These are phyloP conservation scores for Cyclargus thomasi DNA, from an alignment of 1,140 invertebrate genomes.

Conservation along the genomic window DNA sequence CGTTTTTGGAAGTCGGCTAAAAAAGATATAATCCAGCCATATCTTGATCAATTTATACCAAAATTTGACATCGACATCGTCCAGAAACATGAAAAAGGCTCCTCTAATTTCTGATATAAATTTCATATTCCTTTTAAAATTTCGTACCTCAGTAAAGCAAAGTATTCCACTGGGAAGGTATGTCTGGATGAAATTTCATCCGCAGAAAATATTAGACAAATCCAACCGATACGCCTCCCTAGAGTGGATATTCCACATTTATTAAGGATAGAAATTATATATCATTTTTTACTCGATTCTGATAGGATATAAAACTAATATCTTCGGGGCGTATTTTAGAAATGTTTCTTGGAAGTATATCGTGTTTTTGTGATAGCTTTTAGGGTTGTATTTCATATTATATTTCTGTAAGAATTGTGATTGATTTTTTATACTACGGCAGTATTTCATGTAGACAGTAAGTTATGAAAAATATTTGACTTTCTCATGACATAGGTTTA, in stretches of 20 bases:
- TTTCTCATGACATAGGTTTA: too few relatives aligned
- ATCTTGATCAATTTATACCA: too few relatives aligned
- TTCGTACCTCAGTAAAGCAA: neutral
- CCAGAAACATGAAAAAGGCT: too few relatives aligned
- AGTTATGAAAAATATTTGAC: too few relatives aligned
- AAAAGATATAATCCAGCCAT: too few relatives aligned
- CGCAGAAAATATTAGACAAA: constrained; percentile 15
- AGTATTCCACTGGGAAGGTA: neutral
- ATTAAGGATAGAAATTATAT: constrained; percentile 7
- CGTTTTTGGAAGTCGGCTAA: too few relatives aligned
- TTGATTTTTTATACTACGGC: too few relatives aligned
- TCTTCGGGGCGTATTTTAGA: neutral
- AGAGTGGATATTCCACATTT: neutral
- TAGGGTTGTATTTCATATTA: neutral
- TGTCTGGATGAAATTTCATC: constrained; percentile 19
- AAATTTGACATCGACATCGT: too few relatives aligned
- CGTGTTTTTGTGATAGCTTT: too few relatives aligned
- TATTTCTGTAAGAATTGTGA: neutral
- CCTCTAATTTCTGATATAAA: neutral
- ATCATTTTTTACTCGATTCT: neutral
- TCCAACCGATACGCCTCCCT: neutral
- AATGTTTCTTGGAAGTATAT: neutral
- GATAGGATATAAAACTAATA: constrained; percentile 6
- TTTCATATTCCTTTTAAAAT: neutral
- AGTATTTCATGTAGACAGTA: too few relatives aligned